Percentiles rank a stretch among this genome's conserved stretches.
These are phyloP conservation scores for Potorous gilbertii DNA, from an alignment of 2,797 vertebrate species.

Conservation along the genomic window DNA sequence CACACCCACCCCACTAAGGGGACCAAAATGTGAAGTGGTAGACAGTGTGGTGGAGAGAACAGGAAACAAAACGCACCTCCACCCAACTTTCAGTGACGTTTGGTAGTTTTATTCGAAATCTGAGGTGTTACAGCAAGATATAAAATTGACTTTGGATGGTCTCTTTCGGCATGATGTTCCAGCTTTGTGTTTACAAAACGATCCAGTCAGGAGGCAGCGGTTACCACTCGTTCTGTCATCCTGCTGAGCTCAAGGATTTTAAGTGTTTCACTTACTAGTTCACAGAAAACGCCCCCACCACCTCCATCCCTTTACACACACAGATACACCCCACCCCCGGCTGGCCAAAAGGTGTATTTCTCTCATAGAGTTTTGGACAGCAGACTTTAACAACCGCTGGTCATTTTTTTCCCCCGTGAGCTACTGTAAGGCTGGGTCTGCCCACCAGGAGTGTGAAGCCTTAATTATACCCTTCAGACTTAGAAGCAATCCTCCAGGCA, in stretches of 20 bases:
- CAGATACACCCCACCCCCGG: background rate
- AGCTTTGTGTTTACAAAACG: background rate
- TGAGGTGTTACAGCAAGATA: background rate
- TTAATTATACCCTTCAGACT: conserved; percentile 74
- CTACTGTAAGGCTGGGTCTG: conserved; percentile 18
- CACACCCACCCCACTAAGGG: background rate
- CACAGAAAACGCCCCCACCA: background rate
- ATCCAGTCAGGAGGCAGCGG: background rate
- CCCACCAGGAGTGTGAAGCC: conserved; percentile 65
- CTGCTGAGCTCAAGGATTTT: background rate
- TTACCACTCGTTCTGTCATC: background rate
- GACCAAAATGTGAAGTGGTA: background rate
- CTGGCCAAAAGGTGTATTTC: conserved; percentile 51
- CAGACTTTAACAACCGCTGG: background rate
- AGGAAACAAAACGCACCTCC: conserved; percentile 29
- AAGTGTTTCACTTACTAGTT: background rate
- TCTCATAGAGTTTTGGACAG: background rate
- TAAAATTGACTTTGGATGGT: background rate
- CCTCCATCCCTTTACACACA: background rate
- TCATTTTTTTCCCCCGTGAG: background rate
- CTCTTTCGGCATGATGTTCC: background rate
- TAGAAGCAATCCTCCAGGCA: conserved; percentile 63
- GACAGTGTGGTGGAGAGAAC: background rate
- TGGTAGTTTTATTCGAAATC: background rate
- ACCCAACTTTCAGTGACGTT: background rate